phyloP scores from a whole-genome alignment of 2,888 invertebrate genomes.

The Agrypnus murinus region DNA sequence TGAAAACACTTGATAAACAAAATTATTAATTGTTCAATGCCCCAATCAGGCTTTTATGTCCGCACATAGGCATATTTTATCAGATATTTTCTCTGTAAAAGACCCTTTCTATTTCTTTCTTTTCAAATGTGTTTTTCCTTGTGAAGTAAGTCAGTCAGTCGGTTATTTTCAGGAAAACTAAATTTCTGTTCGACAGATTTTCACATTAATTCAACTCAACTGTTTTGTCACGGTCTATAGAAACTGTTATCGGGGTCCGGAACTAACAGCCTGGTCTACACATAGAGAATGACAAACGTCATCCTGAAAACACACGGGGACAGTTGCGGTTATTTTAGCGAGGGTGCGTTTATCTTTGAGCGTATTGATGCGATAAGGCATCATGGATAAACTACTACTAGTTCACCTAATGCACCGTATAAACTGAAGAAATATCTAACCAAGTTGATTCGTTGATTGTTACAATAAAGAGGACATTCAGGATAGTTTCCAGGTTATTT shows the following conservation, averaged over 20 bases:
- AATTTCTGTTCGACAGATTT: constrained; percentile 19
- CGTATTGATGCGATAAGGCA: constrained; percentile 26
- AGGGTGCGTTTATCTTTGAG: constrained; percentile 16
- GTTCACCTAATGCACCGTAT: neutral
- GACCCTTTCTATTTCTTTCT: no score
- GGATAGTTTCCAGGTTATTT: constrained; percentile 22
- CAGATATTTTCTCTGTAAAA: no score
- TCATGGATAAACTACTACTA: constrained; percentile 14
- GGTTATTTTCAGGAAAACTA: no score
- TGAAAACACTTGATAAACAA: no score
- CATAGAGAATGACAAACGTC: constrained; percentile 25
- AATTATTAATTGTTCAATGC: no score
- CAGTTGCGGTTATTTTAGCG: constrained; percentile 20
- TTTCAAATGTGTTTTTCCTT: no score
- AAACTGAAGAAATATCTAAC: neutral
- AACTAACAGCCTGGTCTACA: constrained; percentile 32
- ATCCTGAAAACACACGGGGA: constrained; percentile 27
- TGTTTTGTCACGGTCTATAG: constrained; percentile 33
- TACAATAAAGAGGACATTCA: neutral
- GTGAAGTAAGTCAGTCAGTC: no score
- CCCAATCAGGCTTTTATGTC: no score
- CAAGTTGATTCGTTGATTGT: neutral
- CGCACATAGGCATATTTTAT: no score
- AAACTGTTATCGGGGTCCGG: constrained; percentile 32
- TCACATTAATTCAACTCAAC: constrained; percentile 13